These are phyloP conservation scores for Drosophila pectinifera DNA, from an alignment of 1,140 invertebrate species.

Conservation along the genomic window DNA sequence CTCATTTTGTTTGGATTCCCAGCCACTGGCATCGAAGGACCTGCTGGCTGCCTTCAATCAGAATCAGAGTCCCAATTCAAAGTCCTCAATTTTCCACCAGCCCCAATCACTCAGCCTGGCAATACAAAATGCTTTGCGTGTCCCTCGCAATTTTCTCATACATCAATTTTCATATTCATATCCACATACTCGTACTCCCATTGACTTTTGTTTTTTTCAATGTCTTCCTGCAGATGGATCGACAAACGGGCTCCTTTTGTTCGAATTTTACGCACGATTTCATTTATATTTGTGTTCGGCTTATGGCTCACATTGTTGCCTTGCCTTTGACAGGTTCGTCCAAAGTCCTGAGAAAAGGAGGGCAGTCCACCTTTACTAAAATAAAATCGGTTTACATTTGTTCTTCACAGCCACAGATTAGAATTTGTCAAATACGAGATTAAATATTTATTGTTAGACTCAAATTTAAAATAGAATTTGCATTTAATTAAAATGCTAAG, in stretches of 20 bases:
- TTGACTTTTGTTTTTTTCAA: slow-evolving; percentile 45
- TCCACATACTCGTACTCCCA: slow-evolving; percentile 15
- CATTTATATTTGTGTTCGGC: slow-evolving; percentile 66
- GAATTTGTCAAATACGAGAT: background rate
- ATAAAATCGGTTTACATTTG: slow-evolving; percentile 16
- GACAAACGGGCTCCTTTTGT: slow-evolving; percentile 66
- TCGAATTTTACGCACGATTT: slow-evolving; percentile 80
- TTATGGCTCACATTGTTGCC: slow-evolving; percentile 42
- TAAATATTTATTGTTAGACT: background rate
- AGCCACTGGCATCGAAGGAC: slow-evolving; percentile 4
- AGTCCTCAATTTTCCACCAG: slow-evolving; percentile 42
- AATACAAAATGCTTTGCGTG: slow-evolving; percentile 74
- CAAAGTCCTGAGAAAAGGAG: slow-evolving; percentile 6
- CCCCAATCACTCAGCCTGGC: slow-evolving; percentile 61
- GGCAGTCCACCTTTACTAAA: slow-evolving; percentile 59
- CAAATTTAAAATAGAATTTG: background rate
- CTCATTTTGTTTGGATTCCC: slow-evolving; percentile 46
- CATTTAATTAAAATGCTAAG: background rate
- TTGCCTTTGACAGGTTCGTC: slow-evolving; percentile 35
- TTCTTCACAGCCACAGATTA: background rate
- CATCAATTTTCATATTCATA: slow-evolving; percentile 81
- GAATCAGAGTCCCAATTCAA: slow-evolving; percentile 31
- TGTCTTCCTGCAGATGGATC: slow-evolving; percentile 55
- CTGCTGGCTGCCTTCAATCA: slow-evolving; percentile 23
- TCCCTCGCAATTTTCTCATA: slow-evolving; percentile 80